Evolutionary conservation across 2,888 invertebrate genomes (phyloP).

Genomic region (Herminia tarsipennalis): DNA sequence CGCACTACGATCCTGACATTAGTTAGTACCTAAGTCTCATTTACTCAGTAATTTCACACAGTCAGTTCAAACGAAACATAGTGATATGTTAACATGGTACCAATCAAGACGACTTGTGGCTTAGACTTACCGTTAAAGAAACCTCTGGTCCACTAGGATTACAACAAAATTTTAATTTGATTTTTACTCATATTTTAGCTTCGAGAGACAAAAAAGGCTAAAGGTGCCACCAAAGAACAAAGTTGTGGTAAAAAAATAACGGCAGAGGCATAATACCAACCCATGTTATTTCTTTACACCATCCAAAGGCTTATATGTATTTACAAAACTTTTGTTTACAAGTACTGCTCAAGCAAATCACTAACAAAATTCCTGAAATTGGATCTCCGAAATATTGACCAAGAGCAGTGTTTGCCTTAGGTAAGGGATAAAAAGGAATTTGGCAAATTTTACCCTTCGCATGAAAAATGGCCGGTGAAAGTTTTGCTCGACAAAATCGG

Average conservation of each 20-base stretch:
- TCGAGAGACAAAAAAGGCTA: no score
- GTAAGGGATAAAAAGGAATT: conserved; percentile 48
- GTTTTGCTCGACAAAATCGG: conserved; percentile 27
- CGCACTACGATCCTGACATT: no score
- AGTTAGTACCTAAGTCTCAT: no score
- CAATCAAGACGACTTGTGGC: no score
- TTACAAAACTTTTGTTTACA: conserved; percentile 33
- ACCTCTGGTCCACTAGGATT: no score
- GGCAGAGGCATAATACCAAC: background rate
- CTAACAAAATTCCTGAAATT: conserved; percentile 24
- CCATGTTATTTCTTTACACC: background rate
- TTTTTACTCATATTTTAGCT: no score
- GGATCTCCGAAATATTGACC: conserved; percentile 25
- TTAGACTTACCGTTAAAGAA: no score
- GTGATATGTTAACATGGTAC: no score
- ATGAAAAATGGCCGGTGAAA: conserved; percentile 39
- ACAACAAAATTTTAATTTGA: no score
- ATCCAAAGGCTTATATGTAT: conserved; percentile 22
- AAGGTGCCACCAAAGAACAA: no score
- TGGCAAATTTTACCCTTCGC: conserved; percentile 37
- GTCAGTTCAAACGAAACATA: no score
- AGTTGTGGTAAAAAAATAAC: background rate
- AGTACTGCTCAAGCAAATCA: conserved; percentile 15
- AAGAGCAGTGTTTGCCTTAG: conserved; percentile 36
- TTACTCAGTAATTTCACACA: no score